These are phyloP conservation scores for Drosophila watanabei DNA, from an alignment of 1,140 invertebrate species.

Conservation along the genomic window DNA sequence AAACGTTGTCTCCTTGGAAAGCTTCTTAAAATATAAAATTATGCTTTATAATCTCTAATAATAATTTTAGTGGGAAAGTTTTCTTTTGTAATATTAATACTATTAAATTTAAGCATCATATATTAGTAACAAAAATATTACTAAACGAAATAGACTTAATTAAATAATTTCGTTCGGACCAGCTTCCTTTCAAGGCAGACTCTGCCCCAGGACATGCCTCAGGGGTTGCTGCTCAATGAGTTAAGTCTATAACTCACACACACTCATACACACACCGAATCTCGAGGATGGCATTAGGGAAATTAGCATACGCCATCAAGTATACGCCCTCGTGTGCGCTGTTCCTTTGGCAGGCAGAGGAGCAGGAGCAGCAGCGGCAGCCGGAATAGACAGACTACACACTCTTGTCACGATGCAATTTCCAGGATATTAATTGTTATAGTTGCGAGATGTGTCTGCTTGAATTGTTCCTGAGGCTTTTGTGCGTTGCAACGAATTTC, in stretches of 20 bases:
- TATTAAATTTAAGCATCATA: too few species aligned
- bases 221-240: conserved; percentile 32
- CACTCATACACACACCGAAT: conserved; percentile 29
- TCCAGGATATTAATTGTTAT: conserved; percentile 83
- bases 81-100: not conserved
- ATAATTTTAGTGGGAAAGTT: not conserved
- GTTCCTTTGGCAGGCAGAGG: conserved; percentile 43
- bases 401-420: conserved; percentile 58
- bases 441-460: conserved; percentile 83
- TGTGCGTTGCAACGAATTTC: conserved; percentile 78
- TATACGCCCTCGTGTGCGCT: conserved; percentile 71
- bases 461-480: conserved; percentile 82
- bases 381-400: conserved; percentile 53
- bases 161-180: conserved; percentile 20
- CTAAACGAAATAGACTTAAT: conserved; percentile 23
- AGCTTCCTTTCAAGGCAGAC: conserved; percentile 7
- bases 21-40: not conserved
- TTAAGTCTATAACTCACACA: conserved; percentile 65
- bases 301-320: conserved; percentile 79
- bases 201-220: conserved; percentile 3
- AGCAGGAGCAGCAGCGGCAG: conserved; percentile 25
- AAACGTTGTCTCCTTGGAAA: conserved; percentile 16
- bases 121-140: not conserved
- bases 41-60: not conserved
- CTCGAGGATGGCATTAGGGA: conserved; percentile 60